Percentiles rank a stretch among this genome's conserved stretches.
Evolutionary conservation across 2,888 invertebrate species (phyloP).

Genomic region (Choreutis nemorana): DNA sequence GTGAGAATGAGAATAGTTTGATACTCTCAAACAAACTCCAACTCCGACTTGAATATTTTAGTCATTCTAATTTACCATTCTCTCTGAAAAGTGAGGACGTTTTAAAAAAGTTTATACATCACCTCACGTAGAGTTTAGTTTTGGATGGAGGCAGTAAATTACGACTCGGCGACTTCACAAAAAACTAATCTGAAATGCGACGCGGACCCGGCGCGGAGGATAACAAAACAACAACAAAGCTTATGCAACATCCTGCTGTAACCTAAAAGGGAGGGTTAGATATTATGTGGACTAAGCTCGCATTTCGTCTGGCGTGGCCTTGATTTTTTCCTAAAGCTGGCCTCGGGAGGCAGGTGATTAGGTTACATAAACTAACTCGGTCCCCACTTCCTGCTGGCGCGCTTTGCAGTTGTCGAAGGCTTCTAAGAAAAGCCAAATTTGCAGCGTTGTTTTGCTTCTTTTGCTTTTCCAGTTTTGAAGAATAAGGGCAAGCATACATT

Average conservation of each 20-base stretch:
- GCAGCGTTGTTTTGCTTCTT: constrained; percentile 49
- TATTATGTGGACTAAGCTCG: constrained; percentile 36
- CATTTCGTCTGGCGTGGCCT: constrained; percentile 48
- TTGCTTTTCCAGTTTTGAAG: constrained; percentile 37
- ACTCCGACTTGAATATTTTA: constrained; percentile 21
- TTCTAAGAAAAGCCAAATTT: constrained; percentile 58
- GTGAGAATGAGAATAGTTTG: constrained; percentile 36
- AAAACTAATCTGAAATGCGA: constrained; percentile 60
- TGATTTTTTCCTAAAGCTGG: constrained; percentile 52
- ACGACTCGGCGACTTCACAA: constrained; percentile 31
- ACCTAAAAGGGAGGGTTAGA: constrained; percentile 39
- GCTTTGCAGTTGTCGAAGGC: constrained; percentile 56
- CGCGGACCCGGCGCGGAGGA: constrained; percentile 38
- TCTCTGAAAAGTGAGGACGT: constrained; percentile 4
- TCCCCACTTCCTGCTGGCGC: constrained; percentile 62
- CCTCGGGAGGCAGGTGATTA: constrained; percentile 62
- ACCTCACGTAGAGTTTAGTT: background rate
- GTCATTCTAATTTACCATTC: too few species aligned
- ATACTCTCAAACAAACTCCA: constrained; percentile 34
- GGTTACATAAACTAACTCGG: constrained; percentile 63
- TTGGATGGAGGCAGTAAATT: constrained; percentile 14
- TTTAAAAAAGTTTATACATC: constrained; percentile 4
- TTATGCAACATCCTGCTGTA: constrained; percentile 64
- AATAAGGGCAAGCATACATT: constrained; percentile 25
- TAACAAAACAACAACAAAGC: constrained; percentile 61